These are phyloP conservation scores for Neotoxoptera formosana DNA, from an alignment of 1,140 invertebrate species.

Conservation along the genomic window DNA sequence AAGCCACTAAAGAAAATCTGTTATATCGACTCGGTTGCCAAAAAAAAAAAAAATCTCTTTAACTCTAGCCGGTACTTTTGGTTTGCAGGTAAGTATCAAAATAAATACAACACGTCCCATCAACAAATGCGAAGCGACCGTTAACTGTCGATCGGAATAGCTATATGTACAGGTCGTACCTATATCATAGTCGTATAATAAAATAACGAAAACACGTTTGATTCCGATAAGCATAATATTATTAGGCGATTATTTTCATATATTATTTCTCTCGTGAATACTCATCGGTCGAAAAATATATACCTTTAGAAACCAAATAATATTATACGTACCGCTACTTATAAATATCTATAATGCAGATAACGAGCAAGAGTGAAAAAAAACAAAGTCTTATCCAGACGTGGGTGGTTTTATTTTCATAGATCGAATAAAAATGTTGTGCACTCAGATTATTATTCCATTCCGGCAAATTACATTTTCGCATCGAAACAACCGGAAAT, in stretches of 20 bases:
- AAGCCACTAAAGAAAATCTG: constrained; percentile 15
- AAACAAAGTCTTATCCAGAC: no score
- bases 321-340: not conserved
- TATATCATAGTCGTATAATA: not conserved
- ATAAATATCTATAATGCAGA: not conserved
- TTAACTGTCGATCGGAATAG: not conserved
- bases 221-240: not conserved
- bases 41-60: not conserved
- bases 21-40: not conserved
- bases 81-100: not conserved
- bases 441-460: not conserved
- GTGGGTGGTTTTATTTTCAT: no score
- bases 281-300: not conserved
- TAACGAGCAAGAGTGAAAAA: no score
- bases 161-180: not conserved
- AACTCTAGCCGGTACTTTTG: not conserved
- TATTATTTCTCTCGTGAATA: not conserved
- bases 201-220: not conserved
- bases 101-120: not conserved
- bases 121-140: not conserved
- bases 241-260: not conserved
- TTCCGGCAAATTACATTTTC: not conserved
- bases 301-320: not conserved
- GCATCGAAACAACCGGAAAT: no score
- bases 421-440: not conserved